phyloP scores from a whole-genome alignment of 2,113 vertebrate species.

The Chloebia gouldiae region DNA sequence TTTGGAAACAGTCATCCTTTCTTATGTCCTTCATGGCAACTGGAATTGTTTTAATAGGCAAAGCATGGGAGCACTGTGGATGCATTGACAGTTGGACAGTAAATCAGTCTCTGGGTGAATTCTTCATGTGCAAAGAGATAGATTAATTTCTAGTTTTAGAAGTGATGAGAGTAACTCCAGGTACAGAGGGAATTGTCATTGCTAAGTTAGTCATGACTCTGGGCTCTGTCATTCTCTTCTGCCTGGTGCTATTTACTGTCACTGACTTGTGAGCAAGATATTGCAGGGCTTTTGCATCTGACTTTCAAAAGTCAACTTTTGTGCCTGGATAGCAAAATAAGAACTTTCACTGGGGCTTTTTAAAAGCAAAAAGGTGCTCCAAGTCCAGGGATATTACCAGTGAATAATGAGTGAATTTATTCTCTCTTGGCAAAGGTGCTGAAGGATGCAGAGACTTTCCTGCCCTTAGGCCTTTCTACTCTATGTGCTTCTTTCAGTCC shows the following conservation, averaged over 20 bases:
- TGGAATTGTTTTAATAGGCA: neutral
- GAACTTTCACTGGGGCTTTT: neutral
- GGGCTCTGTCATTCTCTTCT: neutral
- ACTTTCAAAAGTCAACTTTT: neutral
- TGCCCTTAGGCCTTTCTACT: neutral
- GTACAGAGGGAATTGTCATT: neutral
- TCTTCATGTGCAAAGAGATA: neutral
- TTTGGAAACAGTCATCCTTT: constrained; percentile 3
- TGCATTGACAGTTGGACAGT: neutral
- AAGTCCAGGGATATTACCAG: neutral
- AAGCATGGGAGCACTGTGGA: neutral
- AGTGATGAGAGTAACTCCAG: neutral
- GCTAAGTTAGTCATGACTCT: neutral
- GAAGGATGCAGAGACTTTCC: neutral
- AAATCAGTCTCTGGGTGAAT: neutral
- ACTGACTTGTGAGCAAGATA: neutral
- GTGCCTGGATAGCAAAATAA: neutral
- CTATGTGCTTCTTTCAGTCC: neutral
- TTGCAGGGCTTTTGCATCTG: neutral
- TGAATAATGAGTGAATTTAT: neutral
- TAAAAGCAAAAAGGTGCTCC: neutral
- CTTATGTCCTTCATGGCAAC: neutral
- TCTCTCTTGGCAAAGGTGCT: neutral
- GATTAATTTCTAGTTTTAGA: neutral
- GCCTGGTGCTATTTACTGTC: neutral